Base-by-base conservation (phyloP, 2,113 vertebrate genomes). In the Brachyistius frenatus region DNA sequence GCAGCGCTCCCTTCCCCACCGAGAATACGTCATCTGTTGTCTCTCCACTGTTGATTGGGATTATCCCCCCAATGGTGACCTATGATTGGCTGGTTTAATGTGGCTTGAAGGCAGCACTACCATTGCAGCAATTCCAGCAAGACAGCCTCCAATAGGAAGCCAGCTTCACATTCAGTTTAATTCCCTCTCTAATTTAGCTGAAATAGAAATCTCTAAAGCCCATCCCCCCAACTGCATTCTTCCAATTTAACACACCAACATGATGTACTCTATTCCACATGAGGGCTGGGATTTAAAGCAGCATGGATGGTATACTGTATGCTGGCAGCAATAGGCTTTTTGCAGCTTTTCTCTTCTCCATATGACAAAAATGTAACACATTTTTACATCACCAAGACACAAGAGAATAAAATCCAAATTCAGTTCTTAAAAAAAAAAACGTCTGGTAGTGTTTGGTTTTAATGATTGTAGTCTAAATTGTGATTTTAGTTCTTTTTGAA, bases 41-140 rank as follows among this genome's bases (percentile, higher is more conserved):
- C 58, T 68, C 69, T 66, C 68, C 53, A 36, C 54, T 75, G 82
- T 69, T 87, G 83, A 91, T 86, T 88, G 83, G 85, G 85, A 86
- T 86, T 90, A 78, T 84, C 82, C 73, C 80, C 70, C 15, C 23
- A 23, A 37, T 31, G 66, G 71, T 50, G 64, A 47, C 55, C 66
- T 82, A 71, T 70, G 65, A 87, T 85, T 90, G 88, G 88, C 76
- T 86, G 44, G 5, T 58, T 56, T 68, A 55, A 60, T 39, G 66
- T 67, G 70, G 53, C 76, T 83, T 79, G 37, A 66, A 84, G 83
- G 81, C 88, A 88, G 73, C 81, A 55, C 63, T 78, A 49, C 80
- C 58, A 86, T 37, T 78, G 61, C 55, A 76, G 69, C 78, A 80
- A 69, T 78, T 30, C 63, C 58, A 81, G 73, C 36, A 54, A 85